phyloP scores from a whole-genome alignment of 2,113 vertebrate species.

The Rallus limicola region DNA sequence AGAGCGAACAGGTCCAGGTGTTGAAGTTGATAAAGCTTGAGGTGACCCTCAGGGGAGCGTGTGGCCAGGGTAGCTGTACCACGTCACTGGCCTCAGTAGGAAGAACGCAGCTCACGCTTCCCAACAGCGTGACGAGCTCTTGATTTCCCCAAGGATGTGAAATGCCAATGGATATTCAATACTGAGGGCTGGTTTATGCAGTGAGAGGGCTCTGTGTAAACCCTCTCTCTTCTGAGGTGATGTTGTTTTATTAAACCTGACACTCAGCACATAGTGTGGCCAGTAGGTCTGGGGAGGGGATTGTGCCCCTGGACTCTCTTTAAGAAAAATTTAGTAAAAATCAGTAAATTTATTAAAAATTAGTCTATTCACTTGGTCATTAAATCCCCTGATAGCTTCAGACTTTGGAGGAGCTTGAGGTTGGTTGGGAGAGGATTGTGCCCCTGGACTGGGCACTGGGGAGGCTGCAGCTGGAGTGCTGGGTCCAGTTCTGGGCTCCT shows the following conservation, averaged over 20 bases:
- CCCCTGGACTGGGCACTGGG: no score
- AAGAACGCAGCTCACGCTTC: accelerated
- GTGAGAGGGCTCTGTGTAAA: accelerated
- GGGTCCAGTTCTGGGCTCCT: no score
- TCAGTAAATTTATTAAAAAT: background rate
- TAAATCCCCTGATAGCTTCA: background rate
- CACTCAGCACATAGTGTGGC: no score
- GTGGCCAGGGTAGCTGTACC: background rate
- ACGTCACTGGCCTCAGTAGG: accelerated
- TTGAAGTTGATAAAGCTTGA: background rate
- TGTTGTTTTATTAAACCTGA: background rate
- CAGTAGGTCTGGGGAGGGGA: background rate
- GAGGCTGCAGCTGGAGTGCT: no score
- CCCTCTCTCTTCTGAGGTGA: accelerated
- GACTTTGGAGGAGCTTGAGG: background rate
- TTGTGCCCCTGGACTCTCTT: background rate
- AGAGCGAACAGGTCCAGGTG: background rate
- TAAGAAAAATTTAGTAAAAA: background rate
- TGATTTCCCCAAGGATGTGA: background rate
- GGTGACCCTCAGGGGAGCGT: accelerated
- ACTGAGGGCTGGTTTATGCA: background rate
- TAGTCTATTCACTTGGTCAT: background rate
- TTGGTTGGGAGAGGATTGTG: no score
- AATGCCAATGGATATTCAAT: accelerated
- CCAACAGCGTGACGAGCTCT: background rate